phyloP scores from a whole-genome alignment of 2,113 vertebrate genomes.

The Struthio camelus region DNA sequence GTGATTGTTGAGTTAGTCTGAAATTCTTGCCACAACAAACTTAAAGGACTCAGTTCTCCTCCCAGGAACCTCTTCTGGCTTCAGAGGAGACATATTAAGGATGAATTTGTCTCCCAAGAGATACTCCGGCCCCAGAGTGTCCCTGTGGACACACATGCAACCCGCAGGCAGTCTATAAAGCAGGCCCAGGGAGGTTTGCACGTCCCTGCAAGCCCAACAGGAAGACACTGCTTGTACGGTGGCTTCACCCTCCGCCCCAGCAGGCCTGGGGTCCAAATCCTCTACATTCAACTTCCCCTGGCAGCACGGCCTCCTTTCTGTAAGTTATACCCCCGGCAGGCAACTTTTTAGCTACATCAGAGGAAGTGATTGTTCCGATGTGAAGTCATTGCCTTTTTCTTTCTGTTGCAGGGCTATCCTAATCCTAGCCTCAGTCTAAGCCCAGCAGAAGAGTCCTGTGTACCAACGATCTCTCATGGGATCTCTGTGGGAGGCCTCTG shows the following conservation, averaged over 20 bases:
- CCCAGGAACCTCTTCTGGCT: neutral
- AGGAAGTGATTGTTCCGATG: neutral
- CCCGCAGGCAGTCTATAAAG: too few species aligned
- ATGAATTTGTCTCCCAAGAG: neutral
- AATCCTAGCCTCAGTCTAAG: neutral
- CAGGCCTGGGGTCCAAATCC: fast-evolving
- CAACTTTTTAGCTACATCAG: neutral
- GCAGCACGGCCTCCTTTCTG: neutral
- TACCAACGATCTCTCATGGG: neutral
- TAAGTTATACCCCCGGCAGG: neutral
- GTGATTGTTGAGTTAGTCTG: neutral
- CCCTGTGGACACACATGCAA: neutral
- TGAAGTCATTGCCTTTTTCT: neutral
- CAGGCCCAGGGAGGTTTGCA: neutral
- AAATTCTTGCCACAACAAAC: neutral
- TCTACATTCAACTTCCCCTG: neutral
- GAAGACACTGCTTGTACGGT: neutral
- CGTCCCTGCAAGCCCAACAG: neutral
- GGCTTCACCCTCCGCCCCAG: fast-evolving
- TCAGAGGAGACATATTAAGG: neutral
- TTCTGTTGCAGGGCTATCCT: neutral
- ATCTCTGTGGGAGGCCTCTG: neutral
- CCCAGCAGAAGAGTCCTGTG: fast-evolving
- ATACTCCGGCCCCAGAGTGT: neutral
- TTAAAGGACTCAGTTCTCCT: neutral